Conservation (phyloP, 1,140 invertebrate species). For the Penaeus vannamei region DNA sequence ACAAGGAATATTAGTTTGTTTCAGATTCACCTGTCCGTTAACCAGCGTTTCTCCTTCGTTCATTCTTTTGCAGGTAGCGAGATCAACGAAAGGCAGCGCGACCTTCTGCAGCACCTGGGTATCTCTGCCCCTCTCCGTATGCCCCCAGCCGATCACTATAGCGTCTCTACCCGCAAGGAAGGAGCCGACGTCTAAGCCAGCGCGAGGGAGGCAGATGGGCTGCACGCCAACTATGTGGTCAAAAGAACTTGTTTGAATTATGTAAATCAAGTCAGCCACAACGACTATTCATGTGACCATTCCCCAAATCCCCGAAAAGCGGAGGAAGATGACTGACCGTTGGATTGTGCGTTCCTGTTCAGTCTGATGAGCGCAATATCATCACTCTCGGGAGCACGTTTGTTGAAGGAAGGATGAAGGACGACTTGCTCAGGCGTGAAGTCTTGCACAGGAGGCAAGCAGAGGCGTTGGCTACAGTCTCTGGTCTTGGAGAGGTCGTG, state of each 20-base stretch:
- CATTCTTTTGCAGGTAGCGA: neutral
- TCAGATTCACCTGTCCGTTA: too few relatives aligned
- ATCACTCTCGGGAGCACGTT: neutral
- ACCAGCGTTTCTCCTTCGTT: neutral
- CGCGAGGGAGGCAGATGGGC: slow-evolving; percentile 32
- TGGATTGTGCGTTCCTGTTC: slow-evolving; percentile 1
- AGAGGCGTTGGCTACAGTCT: neutral
- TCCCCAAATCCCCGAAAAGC: too few relatives aligned
- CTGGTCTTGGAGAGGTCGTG: neutral
- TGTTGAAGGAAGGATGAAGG: slow-evolving; percentile 24
- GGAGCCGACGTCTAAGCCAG: neutral
- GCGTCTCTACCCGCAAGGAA: neutral
- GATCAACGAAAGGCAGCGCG: slow-evolving; percentile 6
- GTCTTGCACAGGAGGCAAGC: slow-evolving; percentile 7
- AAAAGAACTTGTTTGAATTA: neutral
- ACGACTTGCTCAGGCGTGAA: neutral
- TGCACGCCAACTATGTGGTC: neutral
- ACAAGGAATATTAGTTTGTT: too few relatives aligned
- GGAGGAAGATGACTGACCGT: neutral
- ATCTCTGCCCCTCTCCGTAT: neutral
- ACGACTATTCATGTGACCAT: too few relatives aligned
- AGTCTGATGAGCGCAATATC: slow-evolving; percentile 48
- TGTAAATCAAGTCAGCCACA: too few relatives aligned
- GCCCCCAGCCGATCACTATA: slow-evolving; percentile 35
- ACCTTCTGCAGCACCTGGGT: neutral